These are phyloP conservation scores for Lepeophtheirus nordmannii DNA, from an alignment of 2,888 invertebrate species.

Conservation along the genomic window DNA sequence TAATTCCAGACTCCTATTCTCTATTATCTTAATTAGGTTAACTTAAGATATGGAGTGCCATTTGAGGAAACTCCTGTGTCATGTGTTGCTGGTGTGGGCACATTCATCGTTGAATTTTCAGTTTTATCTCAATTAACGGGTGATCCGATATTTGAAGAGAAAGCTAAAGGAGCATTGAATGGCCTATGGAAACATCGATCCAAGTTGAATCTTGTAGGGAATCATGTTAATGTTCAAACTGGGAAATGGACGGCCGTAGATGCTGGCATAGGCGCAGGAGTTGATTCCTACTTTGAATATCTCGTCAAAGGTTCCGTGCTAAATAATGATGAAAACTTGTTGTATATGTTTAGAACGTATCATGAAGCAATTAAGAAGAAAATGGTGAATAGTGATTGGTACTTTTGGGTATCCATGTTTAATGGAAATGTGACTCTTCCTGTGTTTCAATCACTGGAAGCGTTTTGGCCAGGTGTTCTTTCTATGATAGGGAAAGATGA, in stretches of 20 bases:
- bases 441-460: slow-evolving; percentile 94
- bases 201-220: slow-evolving; percentile 57
- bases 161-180: slow-evolving; percentile 77
- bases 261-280: slow-evolving; percentile 88
- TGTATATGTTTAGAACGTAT: slow-evolving; percentile 74
- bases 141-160: slow-evolving; percentile 42
- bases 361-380: slow-evolving; percentile 44
- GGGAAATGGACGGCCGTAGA: slow-evolving; percentile 96
- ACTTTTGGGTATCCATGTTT: slow-evolving; percentile 97
- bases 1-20: slow-evolving; percentile 23
- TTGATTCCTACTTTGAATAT: slow-evolving; percentile 96
- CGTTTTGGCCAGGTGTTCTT: slow-evolving; percentile 82
- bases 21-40: slow-evolving; percentile 30
- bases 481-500: slow-evolving; percentile 59
- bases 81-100: slow-evolving; percentile 94
- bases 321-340: slow-evolving; percentile 71
- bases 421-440: slow-evolving; percentile 87
- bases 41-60: slow-evolving; percentile 72
- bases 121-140: slow-evolving; percentile 75
- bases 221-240: slow-evolving; percentile 85
- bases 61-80: slow-evolving; percentile 87
- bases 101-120: slow-evolving; percentile 91
- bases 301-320: slow-evolving; percentile 87
- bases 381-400: slow-evolving; percentile 78
- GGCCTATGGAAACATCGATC: slow-evolving; percentile 74